Percentiles rank a stretch among this genome's conserved stretches.
Conservation (phyloP, 2,888 invertebrate genomes). For the Parnassius mnemosyne region DNA sequence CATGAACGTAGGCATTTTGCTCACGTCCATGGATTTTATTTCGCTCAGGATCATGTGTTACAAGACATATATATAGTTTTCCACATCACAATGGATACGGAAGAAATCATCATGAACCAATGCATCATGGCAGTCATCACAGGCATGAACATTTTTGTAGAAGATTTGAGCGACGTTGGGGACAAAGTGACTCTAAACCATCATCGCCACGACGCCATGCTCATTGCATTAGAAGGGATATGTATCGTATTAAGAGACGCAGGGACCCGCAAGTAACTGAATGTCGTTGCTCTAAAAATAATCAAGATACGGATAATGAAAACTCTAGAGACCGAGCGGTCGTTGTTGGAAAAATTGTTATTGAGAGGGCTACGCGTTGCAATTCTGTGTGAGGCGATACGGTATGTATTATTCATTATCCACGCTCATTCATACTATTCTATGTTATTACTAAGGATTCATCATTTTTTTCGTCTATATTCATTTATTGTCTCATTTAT, state of each 20-base stretch:
- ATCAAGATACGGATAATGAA: constrained; percentile 6
- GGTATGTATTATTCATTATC: constrained; percentile 18
- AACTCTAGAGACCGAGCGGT: constrained; percentile 3
- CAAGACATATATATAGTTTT: background rate
- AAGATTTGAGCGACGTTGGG: too few species aligned
- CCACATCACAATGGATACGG: background rate
- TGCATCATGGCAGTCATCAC: background rate
- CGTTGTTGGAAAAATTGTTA: constrained; percentile 7
- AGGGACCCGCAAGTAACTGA: too few species aligned
- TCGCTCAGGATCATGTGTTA: background rate
- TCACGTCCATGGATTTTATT: background rate
- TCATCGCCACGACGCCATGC: background rate
- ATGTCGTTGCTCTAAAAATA: constrained; percentile 2
- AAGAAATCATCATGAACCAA: background rate
- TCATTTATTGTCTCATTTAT: too few species aligned
- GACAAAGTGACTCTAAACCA: background rate
- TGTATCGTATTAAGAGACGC: too few species aligned
- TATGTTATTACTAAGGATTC: too few species aligned
- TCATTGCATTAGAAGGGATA: too few species aligned
- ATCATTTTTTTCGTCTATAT: too few species aligned
- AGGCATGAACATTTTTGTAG: too few species aligned
- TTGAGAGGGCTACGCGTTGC: constrained; percentile 11
- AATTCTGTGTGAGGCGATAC: constrained; percentile 15
- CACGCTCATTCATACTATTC: too few species aligned
- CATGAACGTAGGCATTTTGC: background rate